Evolutionary conservation across 30 jellyfish, hydroid and myxozoan species (phyloP).

Genomic region (Clytia hemisphaerica): DNA sequence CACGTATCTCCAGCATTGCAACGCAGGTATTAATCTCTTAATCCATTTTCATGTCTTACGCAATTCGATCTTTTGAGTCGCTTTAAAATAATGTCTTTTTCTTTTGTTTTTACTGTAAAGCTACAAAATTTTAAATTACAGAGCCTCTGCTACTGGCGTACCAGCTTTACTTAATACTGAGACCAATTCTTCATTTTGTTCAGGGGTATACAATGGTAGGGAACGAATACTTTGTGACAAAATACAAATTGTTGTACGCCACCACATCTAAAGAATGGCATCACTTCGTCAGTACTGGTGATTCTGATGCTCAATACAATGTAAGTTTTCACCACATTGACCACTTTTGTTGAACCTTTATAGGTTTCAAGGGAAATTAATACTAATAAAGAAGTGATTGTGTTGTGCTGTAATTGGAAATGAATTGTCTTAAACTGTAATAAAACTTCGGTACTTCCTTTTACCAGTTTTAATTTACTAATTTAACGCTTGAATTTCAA

Average conservation of each 20-base stretch:
- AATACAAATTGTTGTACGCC: conserved; percentile 56
- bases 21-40: conserved; percentile 62
- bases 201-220: conserved; percentile 75
- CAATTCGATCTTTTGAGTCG: too few relatives aligned
- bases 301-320: not conserved
- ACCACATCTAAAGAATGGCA: conserved; percentile 19
- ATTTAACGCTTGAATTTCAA: too few relatives aligned
- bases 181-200: not conserved
- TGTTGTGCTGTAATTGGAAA: too few relatives aligned
- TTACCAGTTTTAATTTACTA: too few relatives aligned
- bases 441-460: too few relatives aligned
- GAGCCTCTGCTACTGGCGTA: not conserved
- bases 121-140: not conserved
- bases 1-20: conserved; percentile 47
- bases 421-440: too few relatives aligned
- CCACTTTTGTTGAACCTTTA: too few relatives aligned
- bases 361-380: too few relatives aligned
- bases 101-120: too few relatives aligned
- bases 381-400: too few relatives aligned
- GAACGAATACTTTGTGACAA: conserved; percentile 50
- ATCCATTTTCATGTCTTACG: not conserved
- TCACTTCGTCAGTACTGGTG: not conserved
- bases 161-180: not conserved
- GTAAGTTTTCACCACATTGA: not conserved
- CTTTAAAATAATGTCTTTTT: too few relatives aligned